These are phyloP conservation scores for Tautogolabrus adspersus DNA, from an alignment of 2,113 vertebrate genomes.

Conservation along the genomic window DNA sequence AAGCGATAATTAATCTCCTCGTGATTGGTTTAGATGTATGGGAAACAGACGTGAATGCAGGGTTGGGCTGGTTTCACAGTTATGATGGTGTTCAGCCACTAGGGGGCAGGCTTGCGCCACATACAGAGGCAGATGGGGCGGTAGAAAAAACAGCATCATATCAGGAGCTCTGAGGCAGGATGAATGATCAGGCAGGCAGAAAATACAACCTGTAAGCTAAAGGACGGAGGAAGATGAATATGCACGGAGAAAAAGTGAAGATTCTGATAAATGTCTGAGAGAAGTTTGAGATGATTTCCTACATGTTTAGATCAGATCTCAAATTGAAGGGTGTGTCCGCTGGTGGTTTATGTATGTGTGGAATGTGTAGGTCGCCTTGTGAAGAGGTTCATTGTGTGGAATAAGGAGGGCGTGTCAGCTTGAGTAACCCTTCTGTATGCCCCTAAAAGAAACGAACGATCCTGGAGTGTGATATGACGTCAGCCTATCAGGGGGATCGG, in stretches of 20 bases:
- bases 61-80: neutral
- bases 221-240: constrained; percentile 56
- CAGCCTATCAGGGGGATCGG: constrained; percentile 19
- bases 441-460: constrained; percentile 52
- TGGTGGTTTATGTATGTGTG: constrained; percentile 25
- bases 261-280: constrained; percentile 62
- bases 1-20: constrained; percentile 19
- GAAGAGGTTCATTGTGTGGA: constrained; percentile 7
- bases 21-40: neutral
- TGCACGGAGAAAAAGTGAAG: constrained; percentile 36
- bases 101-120: constrained; percentile 75
- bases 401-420: constrained; percentile 5
- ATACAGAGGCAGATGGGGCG: constrained; percentile 10
- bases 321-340: constrained; percentile 58
- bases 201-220: constrained; percentile 66
- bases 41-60: neutral
- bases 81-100: constrained; percentile 18
- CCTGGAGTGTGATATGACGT: constrained; percentile 46
- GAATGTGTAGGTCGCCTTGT: neutral
- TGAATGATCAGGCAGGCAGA: constrained; percentile 64
- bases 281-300: constrained; percentile 48
- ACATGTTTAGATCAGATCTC: constrained; percentile 39
- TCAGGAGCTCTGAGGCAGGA: constrained; percentile 59
- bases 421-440: constrained; percentile 33
- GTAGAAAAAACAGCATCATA: constrained; percentile 48